Evolutionary conservation across 2,888 invertebrate species (phyloP).

Genomic region (Adelognathus sp.): DNA sequence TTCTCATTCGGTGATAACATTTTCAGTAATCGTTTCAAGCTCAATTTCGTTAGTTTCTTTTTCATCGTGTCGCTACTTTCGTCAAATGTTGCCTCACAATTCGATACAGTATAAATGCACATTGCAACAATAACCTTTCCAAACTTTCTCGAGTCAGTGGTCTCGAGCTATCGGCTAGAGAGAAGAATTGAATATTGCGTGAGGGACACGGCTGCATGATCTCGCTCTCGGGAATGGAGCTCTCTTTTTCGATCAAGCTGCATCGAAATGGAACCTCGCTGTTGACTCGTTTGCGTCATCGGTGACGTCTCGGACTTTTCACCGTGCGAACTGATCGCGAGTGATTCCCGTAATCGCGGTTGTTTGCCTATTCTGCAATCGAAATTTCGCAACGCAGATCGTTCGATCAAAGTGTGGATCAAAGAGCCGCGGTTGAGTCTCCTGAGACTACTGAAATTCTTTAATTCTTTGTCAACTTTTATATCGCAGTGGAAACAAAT

Average conservation of each 20-base stretch:
- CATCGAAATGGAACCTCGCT: constrained; percentile 8
- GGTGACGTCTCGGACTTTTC: constrained; percentile 19
- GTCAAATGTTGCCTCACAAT: constrained; percentile 27
- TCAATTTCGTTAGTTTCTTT: neutral
- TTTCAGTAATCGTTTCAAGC: neutral
- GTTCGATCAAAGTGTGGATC: too few relatives aligned
- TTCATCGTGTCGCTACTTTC: neutral
- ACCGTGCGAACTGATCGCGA: neutral
- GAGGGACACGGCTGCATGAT: constrained; percentile 62
- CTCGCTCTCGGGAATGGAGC: constrained; percentile 50
- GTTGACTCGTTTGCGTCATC: neutral
- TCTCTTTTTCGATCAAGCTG: constrained; percentile 20
- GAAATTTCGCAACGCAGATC: neutral
- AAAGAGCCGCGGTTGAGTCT: neutral
- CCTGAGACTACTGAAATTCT: constrained; percentile 3
- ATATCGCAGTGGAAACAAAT: too few relatives aligned
- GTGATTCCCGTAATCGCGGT: constrained; percentile 4
- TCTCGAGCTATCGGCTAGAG: constrained; percentile 56
- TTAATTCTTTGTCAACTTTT: neutral
- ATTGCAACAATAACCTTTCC: constrained; percentile 45
- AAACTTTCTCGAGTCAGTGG: constrained; percentile 58
- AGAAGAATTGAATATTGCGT: constrained; percentile 61
- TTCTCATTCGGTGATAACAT: neutral
- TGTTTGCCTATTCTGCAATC: neutral
- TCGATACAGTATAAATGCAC: constrained; percentile 7